Percentiles rank a stretch among this genome's conserved stretches.
Evolutionary conservation across 2,113 vertebrate genomes (phyloP).

Genomic region (Hyla sarda): DNA sequence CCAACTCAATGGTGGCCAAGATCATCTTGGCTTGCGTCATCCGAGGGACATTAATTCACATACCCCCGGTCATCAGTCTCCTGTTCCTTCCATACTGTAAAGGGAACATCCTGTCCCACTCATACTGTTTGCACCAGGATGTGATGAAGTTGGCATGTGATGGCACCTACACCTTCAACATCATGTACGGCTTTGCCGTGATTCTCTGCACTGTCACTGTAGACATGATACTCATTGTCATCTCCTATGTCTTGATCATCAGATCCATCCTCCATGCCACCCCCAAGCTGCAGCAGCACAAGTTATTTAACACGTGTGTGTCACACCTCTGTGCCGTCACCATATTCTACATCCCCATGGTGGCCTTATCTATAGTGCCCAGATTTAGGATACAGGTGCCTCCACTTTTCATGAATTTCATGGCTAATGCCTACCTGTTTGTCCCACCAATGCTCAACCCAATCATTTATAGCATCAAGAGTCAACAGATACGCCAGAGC

Average conservation of each 20-base stretch:
- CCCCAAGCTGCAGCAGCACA: constrained; percentile 61
- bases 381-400: constrained; percentile 62
- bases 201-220: constrained; percentile 65
- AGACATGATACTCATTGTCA: constrained; percentile 70
- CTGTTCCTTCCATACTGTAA: constrained; percentile 65
- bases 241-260: constrained; percentile 72
- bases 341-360: constrained; percentile 70
- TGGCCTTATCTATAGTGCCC: constrained; percentile 69
- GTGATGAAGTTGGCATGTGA: constrained; percentile 70
- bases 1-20: constrained; percentile 56
- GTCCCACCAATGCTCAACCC: constrained; percentile 71
- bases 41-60: constrained; percentile 58
- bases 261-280: constrained; percentile 62
- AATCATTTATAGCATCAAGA: constrained; percentile 73
- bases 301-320: constrained; percentile 67
- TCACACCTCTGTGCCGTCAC: constrained; percentile 70
- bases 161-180: constrained; percentile 67
- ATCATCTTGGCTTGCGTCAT: constrained; percentile 45
- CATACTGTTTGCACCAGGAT: constrained; percentile 73
- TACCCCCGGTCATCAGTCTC: constrained; percentile 58
- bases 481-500: constrained; percentile 66
- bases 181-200: constrained; percentile 65
- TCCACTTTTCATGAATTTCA: constrained; percentile 60
- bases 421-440: constrained; percentile 69
- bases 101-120: constrained; percentile 65